These are phyloP conservation scores for Grapholita molesta DNA, from an alignment of 1,140 invertebrate species.

Conservation along the genomic window DNA sequence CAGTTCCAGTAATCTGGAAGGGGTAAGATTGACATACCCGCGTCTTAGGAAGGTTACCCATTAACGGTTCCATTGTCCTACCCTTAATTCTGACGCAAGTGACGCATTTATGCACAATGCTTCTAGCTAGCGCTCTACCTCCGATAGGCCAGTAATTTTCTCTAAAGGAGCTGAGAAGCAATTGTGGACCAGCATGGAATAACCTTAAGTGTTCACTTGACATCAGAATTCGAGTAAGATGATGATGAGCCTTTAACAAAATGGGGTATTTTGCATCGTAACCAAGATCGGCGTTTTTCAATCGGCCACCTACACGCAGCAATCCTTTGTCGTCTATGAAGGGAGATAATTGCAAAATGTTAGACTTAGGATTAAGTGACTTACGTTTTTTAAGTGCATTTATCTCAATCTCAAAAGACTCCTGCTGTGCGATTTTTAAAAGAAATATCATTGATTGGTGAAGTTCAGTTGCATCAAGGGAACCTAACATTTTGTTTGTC, in stretches of 20 bases:
- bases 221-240: too few relatives aligned
- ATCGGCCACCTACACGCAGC: conserved; percentile 5
- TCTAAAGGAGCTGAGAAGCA: not conserved
- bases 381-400: not conserved
- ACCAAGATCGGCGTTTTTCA: not conserved
- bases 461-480: not conserved
- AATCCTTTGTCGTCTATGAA: conserved; percentile 11
- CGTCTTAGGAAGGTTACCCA: not conserved
- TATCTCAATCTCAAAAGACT: not conserved
- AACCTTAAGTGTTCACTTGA: too few relatives aligned
- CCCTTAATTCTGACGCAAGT: not conserved
- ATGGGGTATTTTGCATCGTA: too few relatives aligned
- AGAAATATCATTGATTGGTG: not conserved
- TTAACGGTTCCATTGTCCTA: not conserved
- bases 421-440: not conserved
- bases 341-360: conserved; percentile 1
- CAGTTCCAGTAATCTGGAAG: conserved; percentile 22
- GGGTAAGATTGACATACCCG: not conserved
- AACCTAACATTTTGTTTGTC: not conserved
- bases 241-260: too few relatives aligned
- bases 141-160: not conserved
- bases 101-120: not conserved
- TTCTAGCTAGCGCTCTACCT: not conserved
- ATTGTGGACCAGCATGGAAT: conserved; percentile 11
- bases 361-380: not conserved